phyloP scores from a whole-genome alignment of 2,888 invertebrate genomes.

The Dascillus cervinus region DNA sequence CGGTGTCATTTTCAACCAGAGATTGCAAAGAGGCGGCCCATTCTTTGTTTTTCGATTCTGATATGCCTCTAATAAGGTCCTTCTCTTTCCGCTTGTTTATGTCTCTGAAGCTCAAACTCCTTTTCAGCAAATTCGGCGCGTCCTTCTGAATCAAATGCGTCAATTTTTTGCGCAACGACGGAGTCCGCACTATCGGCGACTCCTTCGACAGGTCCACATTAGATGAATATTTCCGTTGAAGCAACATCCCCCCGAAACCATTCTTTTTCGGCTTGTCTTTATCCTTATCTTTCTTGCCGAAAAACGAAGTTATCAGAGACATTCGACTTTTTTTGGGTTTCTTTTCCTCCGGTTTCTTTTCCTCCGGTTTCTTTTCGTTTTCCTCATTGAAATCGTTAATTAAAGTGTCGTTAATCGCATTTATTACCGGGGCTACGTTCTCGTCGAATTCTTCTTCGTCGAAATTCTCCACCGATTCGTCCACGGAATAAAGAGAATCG shows the following conservation, averaged over 20 bases:
- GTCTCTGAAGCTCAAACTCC: slow-evolving; percentile 38
- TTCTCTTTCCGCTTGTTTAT: slow-evolving; percentile 28
- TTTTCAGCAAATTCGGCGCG: slow-evolving; percentile 30
- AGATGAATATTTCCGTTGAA: slow-evolving; percentile 1
- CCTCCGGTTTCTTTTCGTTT: background rate
- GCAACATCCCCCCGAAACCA: background rate
- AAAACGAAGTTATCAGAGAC: slow-evolving; percentile 6
- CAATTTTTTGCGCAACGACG: slow-evolving; percentile 35
- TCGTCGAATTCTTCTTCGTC: slow-evolving; percentile 3
- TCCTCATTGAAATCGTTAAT: slow-evolving; percentile 2
- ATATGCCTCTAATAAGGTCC: slow-evolving; percentile 26
- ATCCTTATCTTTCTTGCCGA: slow-evolving; percentile 11
- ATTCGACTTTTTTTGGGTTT: slow-evolving; percentile 6
- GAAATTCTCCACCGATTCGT: slow-evolving; percentile 22
- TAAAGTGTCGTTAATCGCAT: slow-evolving; percentile 1
- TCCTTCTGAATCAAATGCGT: slow-evolving; percentile 29
- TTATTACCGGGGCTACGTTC: background rate
- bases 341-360: slow-evolving; percentile 4
- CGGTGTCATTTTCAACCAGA: slow-evolving; percentile 48
- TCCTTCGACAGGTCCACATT: slow-evolving; percentile 26
- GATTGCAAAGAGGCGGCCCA: slow-evolving; percentile 50
- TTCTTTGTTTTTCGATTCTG: slow-evolving; percentile 35
- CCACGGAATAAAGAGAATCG: slow-evolving; percentile 23
- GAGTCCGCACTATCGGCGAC: slow-evolving; percentile 24
- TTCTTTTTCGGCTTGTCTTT: slow-evolving; percentile 8